Evolutionary conservation across 2,113 vertebrate species (phyloP).

Genomic region (Anarhynchus alexandrinus): DNA sequence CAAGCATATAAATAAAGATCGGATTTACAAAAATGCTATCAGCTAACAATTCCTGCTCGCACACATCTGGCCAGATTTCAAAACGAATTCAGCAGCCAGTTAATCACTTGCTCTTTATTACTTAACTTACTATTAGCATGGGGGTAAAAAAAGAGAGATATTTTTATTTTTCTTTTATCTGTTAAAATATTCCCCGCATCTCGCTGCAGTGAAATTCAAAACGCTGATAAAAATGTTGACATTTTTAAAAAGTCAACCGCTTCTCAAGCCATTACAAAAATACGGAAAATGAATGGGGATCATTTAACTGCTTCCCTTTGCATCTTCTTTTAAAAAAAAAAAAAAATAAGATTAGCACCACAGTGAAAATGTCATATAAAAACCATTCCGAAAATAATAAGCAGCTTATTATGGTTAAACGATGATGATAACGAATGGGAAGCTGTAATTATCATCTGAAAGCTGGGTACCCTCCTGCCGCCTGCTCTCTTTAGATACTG

Average conservation of each 20-base stretch:
- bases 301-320: not conserved
- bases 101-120: conserved; percentile 48
- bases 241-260: not conserved
- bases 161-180: conserved; percentile 53
- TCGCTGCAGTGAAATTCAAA: not conserved
- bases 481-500: not conserved
- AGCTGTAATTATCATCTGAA: not conserved
- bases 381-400: not conserved
- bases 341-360: not conserved
- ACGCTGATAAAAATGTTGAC: not conserved
- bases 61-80: conserved; percentile 52
- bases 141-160: not conserved
- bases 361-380: not conserved
- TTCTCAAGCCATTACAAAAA: not conserved
- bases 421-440: not conserved
- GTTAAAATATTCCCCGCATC: not conserved
- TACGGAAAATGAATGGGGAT: not conserved
- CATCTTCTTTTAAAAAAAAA: not conserved
- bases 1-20: not conserved
- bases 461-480: not conserved
- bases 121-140: conserved; percentile 1
- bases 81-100: conserved; percentile 8
- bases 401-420: not conserved
- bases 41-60: not conserved
- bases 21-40: conserved; percentile 13